phyloP scores from a whole-genome alignment of 2,797 vertebrate genomes.

The Helarctos malayanus region DNA sequence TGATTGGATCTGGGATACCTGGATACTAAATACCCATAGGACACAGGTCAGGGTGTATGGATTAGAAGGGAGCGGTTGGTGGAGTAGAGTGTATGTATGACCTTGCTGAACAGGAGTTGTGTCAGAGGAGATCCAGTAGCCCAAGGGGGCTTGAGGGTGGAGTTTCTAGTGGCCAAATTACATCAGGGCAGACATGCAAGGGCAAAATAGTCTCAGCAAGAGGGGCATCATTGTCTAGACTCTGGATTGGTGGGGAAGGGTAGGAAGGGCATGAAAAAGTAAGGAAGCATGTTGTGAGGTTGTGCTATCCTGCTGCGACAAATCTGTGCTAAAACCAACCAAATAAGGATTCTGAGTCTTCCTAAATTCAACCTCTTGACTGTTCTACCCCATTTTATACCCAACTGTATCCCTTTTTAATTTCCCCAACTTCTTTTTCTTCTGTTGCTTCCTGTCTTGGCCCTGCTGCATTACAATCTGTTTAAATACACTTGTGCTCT shows the following conservation, averaged over 20 bases:
- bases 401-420: constrained; percentile 23
- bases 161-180: neutral
- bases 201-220: neutral
- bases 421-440: constrained; percentile 24
- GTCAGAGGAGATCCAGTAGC: neutral
- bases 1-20: neutral
- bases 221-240: neutral
- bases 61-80: neutral
- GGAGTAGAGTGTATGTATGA: neutral
- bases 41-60: neutral
- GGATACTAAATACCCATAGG: neutral
- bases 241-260: neutral
- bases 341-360: constrained; percentile 11
- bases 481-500: neutral
- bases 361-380: neutral
- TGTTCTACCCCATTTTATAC: neutral
- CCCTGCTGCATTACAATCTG: neutral
- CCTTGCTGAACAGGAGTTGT: neutral
- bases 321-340: neutral
- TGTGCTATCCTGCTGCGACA: neutral
- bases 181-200: neutral
- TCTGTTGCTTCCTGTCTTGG: neutral
- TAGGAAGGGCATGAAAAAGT: neutral
- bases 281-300: neutral
- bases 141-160: neutral